A percentile compares a stretch with the other conserved stretches of the same genome.
Conservation (phyloP, 2,797 vertebrate species). For the Hippopotamyrus pictus region DNA sequence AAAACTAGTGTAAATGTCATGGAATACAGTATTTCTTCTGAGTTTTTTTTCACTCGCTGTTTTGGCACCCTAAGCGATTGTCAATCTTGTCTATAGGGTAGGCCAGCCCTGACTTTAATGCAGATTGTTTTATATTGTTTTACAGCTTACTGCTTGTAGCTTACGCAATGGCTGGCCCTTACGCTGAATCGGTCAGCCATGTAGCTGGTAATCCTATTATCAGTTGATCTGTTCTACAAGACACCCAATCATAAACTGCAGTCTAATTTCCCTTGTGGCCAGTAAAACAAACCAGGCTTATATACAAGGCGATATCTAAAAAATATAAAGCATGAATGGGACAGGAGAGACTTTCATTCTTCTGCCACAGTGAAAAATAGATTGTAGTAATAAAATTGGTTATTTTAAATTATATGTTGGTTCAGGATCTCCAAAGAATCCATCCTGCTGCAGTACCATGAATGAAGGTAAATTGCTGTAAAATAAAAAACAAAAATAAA, state of each 20-base stretch:
- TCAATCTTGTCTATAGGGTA: neutral
- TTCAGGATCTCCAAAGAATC: neutral
- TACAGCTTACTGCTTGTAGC: neutral
- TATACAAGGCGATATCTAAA: neutral
- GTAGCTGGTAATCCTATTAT: neutral
- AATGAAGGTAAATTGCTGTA: neutral
- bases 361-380: neutral
- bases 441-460: neutral
- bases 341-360: neutral
- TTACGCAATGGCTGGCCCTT: neutral
- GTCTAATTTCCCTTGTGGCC: neutral
- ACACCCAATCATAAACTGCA: neutral
- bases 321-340: neutral
- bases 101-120: neutral
- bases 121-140: neutral
- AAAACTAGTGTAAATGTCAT: neutral
- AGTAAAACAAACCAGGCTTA: neutral
- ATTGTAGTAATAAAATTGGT: neutral
- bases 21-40: neutral
- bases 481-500: neutral
- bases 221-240: neutral
- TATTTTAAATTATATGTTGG: neutral
- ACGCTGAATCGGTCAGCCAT: neutral
- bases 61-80: neutral
- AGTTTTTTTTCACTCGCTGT: neutral